Evolutionary conservation across 2,113 vertebrate genomes (phyloP).

Genomic region (Ivindomyrus marchei): DNA sequence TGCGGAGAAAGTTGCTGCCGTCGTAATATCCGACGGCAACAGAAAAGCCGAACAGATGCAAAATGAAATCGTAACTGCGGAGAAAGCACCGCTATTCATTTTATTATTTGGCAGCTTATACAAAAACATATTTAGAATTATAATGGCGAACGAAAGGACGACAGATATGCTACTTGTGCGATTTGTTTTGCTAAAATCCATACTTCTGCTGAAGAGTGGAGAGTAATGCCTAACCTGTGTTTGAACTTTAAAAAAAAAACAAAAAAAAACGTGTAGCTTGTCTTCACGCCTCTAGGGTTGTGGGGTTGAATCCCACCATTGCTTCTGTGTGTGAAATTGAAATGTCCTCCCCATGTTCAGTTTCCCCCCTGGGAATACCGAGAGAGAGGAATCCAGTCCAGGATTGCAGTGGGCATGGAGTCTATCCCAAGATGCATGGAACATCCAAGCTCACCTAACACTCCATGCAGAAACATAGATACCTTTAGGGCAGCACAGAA

Average conservation of each 20-base stretch:
- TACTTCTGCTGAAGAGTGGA: background rate
- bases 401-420: background rate
- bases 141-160: background rate
- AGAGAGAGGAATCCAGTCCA: background rate
- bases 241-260: background rate
- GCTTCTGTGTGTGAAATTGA: background rate
- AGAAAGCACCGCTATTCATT: background rate
- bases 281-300: background rate
- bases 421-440: background rate
- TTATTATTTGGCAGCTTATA: background rate
- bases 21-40: background rate
- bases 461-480: background rate
- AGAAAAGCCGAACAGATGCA: background rate
- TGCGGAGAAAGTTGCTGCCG: too few relatives aligned
- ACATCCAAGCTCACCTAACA: background rate
- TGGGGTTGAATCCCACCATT: background rate
- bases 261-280: background rate
- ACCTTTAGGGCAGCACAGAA: background rate
- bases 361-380: background rate
- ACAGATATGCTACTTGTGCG: background rate
- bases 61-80: background rate
- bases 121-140: background rate
- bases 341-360: background rate
- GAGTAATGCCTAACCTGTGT: background rate
- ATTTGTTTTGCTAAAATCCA: slow-evolving; percentile 7